phyloP scores from a whole-genome alignment of 2,797 vertebrate genomes.

The Carapus acus region DNA sequence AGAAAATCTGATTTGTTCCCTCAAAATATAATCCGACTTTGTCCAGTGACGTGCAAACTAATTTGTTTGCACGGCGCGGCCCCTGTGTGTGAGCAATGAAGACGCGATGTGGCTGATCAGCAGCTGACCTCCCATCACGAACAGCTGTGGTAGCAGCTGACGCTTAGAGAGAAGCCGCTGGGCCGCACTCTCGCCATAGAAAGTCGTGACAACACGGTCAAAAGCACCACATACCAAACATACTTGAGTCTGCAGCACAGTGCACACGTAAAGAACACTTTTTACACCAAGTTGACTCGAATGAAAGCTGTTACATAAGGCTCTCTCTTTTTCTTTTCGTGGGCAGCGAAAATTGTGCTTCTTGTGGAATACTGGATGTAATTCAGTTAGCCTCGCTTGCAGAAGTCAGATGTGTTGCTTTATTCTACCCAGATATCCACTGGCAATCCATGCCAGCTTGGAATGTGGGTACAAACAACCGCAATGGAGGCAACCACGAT shows the following conservation, averaged over 20 bases:
- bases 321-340: neutral
- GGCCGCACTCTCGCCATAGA: constrained; percentile 33
- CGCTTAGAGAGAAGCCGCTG: constrained; percentile 27
- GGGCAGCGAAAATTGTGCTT: neutral
- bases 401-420: constrained; percentile 28
- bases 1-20: too few species aligned
- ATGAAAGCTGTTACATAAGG: constrained; percentile 6
- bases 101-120: constrained; percentile 26
- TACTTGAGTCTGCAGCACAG: constrained; percentile 6
- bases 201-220: constrained; percentile 34
- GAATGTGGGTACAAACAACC: constrained; percentile 32
- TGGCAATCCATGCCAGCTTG: constrained; percentile 5
- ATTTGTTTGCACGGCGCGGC: too few species aligned
- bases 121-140: constrained; percentile 49
- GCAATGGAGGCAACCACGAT: constrained; percentile 22
- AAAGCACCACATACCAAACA: constrained; percentile 46
- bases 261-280: neutral
- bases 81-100: constrained; percentile 5
- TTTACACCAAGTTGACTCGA: constrained; percentile 10
- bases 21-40: too few species aligned
- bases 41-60: too few species aligned
- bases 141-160: constrained; percentile 65
- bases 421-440: constrained; percentile 20
- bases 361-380: constrained; percentile 9
- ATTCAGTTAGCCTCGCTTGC: neutral